phyloP scores from a whole-genome alignment of 2,113 vertebrate species.

The Arothron firmamentum region DNA sequence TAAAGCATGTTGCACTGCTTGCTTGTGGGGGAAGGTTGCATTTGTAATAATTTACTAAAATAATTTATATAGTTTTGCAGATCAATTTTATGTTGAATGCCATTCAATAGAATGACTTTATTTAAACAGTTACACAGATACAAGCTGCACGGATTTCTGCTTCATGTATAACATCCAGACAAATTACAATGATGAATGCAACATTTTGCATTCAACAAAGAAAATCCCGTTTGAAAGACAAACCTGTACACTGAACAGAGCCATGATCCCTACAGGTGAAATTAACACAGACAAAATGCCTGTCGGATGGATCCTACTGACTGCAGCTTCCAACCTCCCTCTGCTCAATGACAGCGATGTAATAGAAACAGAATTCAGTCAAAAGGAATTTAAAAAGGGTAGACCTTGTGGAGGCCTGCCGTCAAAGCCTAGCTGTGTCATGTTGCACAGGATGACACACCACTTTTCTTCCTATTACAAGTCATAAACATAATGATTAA shows the following conservation, averaged over 20 bases:
- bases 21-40: no score
- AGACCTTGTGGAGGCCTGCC: conserved; percentile 99
- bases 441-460: conserved; percentile 99
- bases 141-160: no score
- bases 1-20: no score
- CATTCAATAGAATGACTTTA: no score
- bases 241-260: conserved; percentile 54
- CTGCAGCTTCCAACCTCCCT: conserved; percentile 78
- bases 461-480: conserved; percentile 99
- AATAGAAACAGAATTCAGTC: conserved; percentile 99
- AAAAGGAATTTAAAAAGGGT: conserved; percentile 99
- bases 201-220: no score
- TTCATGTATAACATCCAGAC: no score
- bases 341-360: conserved; percentile 86
- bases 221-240: no score
- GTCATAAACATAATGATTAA: conserved; percentile 99
- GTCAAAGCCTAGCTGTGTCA: conserved; percentile 99
- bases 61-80: no score
- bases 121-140: no score
- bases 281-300: conserved; percentile 63
- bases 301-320: conserved; percentile 65
- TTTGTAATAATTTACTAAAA: no score
- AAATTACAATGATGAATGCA: no score
- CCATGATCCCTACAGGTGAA: conserved; percentile 94
- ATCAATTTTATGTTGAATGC: no score